Conservation (phyloP, 1,140 invertebrate species). For the Leptopilina clavipes region DNA sequence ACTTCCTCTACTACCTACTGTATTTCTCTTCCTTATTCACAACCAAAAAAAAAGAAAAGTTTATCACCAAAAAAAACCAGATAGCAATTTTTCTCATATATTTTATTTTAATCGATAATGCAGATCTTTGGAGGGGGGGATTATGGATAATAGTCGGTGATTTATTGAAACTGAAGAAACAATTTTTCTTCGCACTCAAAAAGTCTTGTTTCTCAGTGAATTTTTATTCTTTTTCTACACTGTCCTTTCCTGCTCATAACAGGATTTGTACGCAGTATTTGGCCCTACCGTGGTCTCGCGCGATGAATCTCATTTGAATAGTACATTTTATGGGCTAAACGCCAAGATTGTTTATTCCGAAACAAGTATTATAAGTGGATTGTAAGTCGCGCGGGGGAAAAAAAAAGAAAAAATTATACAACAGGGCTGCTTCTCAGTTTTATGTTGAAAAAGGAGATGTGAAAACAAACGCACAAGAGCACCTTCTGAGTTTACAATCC, state of each 20-base stretch:
- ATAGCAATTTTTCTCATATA: background rate
- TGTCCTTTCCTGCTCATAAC: slow-evolving; percentile 3
- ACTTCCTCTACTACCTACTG: background rate
- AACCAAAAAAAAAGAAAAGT: too few relatives aligned
- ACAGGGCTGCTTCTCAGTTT: background rate
- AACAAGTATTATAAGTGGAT: slow-evolving; percentile 32
- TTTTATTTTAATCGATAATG: background rate
- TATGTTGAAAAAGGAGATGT: slow-evolving; percentile 15
- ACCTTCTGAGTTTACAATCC: slow-evolving; percentile 11
- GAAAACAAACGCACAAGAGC: slow-evolving; percentile 31
- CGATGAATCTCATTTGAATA: slow-evolving; percentile 35
- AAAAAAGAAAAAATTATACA: background rate
- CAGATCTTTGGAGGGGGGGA: too few relatives aligned
- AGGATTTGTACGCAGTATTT: slow-evolving; percentile 30
- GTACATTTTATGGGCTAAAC: slow-evolving; percentile 30
- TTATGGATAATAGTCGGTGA: slow-evolving; percentile 10
- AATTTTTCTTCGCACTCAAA: slow-evolving; percentile 27
- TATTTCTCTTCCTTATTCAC: background rate
- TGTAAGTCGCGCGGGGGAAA: background rate
- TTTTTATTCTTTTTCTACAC: background rate
- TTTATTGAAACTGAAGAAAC: slow-evolving; percentile 8
- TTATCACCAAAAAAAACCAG: background rate
- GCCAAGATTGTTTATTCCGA: slow-evolving; percentile 32
- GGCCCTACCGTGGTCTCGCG: slow-evolving; percentile 13
- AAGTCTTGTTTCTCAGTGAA: background rate